Base-by-base conservation (phyloP, 2,888 invertebrate species). In the Pyrrhosoma nymphula region DNA sequence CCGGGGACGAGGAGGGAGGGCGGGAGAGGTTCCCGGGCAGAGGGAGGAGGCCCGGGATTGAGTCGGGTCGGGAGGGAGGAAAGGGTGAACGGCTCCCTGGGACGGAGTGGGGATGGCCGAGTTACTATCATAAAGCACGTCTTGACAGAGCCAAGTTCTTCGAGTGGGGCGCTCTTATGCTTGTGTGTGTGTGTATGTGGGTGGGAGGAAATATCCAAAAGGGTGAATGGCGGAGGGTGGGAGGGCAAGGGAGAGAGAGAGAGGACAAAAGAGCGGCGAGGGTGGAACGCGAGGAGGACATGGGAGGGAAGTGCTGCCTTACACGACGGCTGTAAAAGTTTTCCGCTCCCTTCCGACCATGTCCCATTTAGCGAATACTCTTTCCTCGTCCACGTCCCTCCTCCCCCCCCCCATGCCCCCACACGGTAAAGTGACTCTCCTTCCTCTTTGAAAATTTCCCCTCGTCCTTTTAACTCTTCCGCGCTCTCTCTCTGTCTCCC, bases 91-190 rank as follows among this genome's bases (percentile, higher is more conserved):
- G 39, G 88, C 1, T 20, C 56, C 10, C 6, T 20, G 14, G 10
- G 12, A 23, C n/a, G 8, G 90, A 60, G 63, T 93, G 93, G 93
- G 93, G 93, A 69, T 93, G 93, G 75, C 69, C 35, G 47, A 69
- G 93, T 75, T 63, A 69, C 93, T 39, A 69, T 93, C 93, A 93
- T 93, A 93, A 93, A 93, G 93, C 69, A 93, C 93, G 93, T 75
- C 93, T 93, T 93, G 93, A 93, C 93, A 69, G 93, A 93, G 93
- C 93, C 93, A 93, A 93, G 93, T 93, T 63, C 93, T 47, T 69
- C 69, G 56, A 56, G 89, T 56, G 89, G 47, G 14, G 47, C 4
- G 56, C 14, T 23, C n/a, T 20, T 47, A 55, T 47, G n/a, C 63
- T 30, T 14, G 90, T 14, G 23, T 23, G 55, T 89, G 89, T 55